These are phyloP conservation scores for Agapostemon virescens DNA, from an alignment of 2,888 invertebrate genomes.

Conservation along the genomic window DNA sequence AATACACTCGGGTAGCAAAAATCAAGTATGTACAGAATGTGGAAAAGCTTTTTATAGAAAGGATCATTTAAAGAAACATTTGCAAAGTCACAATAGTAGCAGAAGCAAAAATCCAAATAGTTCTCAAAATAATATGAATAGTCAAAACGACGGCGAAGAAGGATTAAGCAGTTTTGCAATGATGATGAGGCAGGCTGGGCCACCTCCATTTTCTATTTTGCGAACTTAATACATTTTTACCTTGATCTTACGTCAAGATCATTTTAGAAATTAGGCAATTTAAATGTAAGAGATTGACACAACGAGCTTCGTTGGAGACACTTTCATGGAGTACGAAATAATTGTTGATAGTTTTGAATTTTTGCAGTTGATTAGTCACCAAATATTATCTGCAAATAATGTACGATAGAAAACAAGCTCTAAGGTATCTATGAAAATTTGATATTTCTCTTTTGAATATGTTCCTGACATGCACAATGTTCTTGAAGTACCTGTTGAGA, in stretches of 20 bases:
- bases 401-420: conserved; percentile 26
- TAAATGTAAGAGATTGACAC: conserved; percentile 46
- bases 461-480: conserved; percentile 38
- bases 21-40: conserved; percentile 89
- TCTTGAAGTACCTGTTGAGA: conserved; percentile 52
- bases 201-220: conserved; percentile 77
- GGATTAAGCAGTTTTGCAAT: conserved; percentile 75
- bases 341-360: conserved; percentile 49
- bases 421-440: conserved; percentile 49
- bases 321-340: conserved; percentile 33
- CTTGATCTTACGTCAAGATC: conserved; percentile 36
- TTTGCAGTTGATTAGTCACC: conserved; percentile 32
- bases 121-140: conserved; percentile 79
- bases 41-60: conserved; percentile 88
- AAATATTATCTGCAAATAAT: conserved; percentile 34
- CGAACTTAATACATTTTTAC: conserved; percentile 71
- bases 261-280: conserved; percentile 50
- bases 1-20: conserved; percentile 92
- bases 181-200: conserved; percentile 78
- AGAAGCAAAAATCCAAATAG: conserved; percentile 83
- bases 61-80: conserved; percentile 90
- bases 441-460: conserved; percentile 55
- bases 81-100: conserved; percentile 88
- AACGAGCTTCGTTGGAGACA: conserved; percentile 44
- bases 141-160: conserved; percentile 73